These are phyloP conservation scores for Fratercula arctica DNA, from an alignment of 2,797 vertebrate species.

Conservation along the genomic window DNA sequence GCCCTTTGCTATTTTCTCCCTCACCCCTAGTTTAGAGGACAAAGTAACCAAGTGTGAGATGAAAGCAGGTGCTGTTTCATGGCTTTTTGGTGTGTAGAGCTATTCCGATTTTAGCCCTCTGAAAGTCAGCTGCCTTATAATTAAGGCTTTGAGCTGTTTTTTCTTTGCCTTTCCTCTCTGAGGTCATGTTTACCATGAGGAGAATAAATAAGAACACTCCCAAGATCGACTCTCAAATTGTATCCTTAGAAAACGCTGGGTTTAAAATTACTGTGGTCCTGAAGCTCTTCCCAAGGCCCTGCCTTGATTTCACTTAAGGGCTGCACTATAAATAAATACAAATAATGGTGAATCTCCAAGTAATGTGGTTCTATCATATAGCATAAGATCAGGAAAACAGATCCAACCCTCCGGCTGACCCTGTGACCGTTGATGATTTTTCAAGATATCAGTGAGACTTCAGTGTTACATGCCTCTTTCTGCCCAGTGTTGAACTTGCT, in stretches of 20 bases:
- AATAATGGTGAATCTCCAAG: background rate
- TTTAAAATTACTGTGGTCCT: background rate
- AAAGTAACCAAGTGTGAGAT: background rate
- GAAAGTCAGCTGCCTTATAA: background rate
- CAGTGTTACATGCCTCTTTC: too few relatives aligned
- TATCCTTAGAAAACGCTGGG: background rate
- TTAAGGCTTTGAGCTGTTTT: background rate
- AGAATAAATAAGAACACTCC: background rate
- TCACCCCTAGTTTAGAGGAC: background rate
- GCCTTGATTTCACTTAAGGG: background rate
- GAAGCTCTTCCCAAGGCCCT: background rate
- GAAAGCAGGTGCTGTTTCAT: accelerated
- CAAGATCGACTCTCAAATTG: background rate
- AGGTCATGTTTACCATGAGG: background rate
- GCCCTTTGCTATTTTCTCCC: background rate
- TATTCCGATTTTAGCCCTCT: background rate
- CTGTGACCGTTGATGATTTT: background rate
- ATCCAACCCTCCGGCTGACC: background rate
- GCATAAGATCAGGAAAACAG: background rate
- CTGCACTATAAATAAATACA: background rate
- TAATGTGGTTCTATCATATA: background rate
- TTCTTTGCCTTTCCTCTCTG: background rate
- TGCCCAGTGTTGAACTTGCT: background rate
- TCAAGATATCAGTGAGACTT: background rate
- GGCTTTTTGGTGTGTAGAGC: background rate